These are phyloP conservation scores for Panthera tigris DNA, from an alignment of 2,113 vertebrate genomes.

Conservation along the genomic window DNA sequence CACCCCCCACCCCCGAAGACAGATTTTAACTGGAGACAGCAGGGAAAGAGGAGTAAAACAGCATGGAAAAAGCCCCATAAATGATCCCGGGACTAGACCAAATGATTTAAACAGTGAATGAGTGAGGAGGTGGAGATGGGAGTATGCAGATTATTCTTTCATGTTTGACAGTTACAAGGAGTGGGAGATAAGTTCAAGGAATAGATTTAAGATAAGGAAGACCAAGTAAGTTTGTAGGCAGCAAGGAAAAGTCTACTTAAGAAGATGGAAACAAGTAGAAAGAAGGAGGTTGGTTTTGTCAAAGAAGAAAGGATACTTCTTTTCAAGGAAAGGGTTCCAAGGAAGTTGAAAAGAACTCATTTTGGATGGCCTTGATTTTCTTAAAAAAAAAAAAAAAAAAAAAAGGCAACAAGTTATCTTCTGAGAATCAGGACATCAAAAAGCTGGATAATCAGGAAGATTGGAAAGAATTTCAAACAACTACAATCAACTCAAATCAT, in stretches of 20 bases:
- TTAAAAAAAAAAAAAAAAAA: neutral
- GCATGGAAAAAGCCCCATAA: neutral
- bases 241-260: neutral
- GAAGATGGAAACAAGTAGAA: neutral
- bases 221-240: neutral
- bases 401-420: neutral
- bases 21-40: neutral
- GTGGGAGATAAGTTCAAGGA: neutral
- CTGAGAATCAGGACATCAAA: neutral
- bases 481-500: neutral
- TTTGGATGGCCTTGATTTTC: neutral
- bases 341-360: neutral
- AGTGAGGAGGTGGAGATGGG: neutral
- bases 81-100: neutral
- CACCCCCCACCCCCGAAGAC: no score
- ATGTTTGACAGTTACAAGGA: constrained; percentile 2
- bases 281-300: neutral
- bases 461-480: neutral
- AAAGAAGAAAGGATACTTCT: neutral
- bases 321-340: neutral
- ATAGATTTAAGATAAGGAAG: neutral
- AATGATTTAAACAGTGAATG: neutral
- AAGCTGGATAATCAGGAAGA: neutral
- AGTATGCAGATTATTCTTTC: neutral
- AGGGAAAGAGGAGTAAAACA: neutral